Percentiles rank a stretch among this genome's conserved stretches.
Evolutionary conservation across 2,113 vertebrate species (phyloP).

Genomic region (Megalops atlanticus): DNA sequence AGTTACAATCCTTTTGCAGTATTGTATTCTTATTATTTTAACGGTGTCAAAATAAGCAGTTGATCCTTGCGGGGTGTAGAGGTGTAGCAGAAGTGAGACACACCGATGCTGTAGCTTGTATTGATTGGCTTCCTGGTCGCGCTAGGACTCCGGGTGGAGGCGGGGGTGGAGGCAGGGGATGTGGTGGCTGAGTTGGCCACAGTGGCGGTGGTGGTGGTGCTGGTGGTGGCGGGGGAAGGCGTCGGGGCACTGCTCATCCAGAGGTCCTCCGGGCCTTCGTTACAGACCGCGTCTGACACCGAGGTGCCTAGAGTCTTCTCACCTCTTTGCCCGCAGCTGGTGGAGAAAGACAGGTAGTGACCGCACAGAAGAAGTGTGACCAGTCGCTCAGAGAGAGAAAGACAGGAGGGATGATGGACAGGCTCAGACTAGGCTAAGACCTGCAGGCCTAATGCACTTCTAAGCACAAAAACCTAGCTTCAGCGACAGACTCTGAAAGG

Average conservation of each 20-base stretch:
- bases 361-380: background rate
- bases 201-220: background rate
- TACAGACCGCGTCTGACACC: constrained; percentile 44
- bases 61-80: too few species aligned
- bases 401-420: too few species aligned
- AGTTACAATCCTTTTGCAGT: too few species aligned
- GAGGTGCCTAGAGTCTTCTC: constrained; percentile 33
- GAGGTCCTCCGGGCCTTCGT: background rate
- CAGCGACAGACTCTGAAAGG: too few species aligned
- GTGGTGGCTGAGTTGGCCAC: too few species aligned
- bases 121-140: background rate
- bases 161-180: background rate
- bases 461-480: too few species aligned
- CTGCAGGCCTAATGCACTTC: too few species aligned
- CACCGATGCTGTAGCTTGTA: background rate
- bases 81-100: too few species aligned
- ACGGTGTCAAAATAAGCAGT: background rate
- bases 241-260: fast-evolving
- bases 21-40: constrained; percentile 39
- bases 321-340: constrained; percentile 50
- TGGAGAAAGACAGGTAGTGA: background rate
- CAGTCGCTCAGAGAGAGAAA: too few species aligned
- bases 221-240: background rate
- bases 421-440: too few species aligned
- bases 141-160: background rate